Percentiles rank a stretch among this genome's conserved stretches.
These are phyloP conservation scores for Menidia beryllina DNA, from an alignment of 2,113 vertebrate genomes.

Conservation along the genomic window DNA sequence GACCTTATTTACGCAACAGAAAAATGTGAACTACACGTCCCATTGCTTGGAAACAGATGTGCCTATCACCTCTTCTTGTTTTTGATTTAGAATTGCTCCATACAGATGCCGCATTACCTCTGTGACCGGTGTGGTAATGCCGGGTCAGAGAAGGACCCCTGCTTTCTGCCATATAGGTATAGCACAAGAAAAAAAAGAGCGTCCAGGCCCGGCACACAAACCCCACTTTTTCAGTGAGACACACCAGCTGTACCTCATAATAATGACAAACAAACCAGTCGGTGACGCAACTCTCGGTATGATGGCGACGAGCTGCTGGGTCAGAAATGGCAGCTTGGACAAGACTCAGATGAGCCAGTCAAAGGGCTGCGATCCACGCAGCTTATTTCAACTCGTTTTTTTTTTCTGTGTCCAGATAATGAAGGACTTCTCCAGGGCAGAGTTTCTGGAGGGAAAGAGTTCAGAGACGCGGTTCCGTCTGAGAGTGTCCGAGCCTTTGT, in stretches of 20 bases:
- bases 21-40: not conserved
- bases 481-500: not conserved
- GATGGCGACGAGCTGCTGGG: constrained; percentile 14
- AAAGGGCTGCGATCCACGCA: constrained; percentile 20
- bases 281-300: constrained; percentile 32
- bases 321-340: not conserved
- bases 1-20: constrained; percentile 30
- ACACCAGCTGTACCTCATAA: constrained; percentile 37
- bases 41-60: constrained; percentile 38
- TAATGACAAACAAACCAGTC: constrained; percentile 26
- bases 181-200: not conserved
- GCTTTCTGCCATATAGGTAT: constrained; percentile 37
- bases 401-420: constrained; percentile 42
- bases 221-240: constrained; percentile 1
- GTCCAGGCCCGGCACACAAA: constrained; percentile 1
- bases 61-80: constrained; percentile 12
- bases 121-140: constrained; percentile 43
- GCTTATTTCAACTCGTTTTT: constrained; percentile 36
- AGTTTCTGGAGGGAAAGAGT: constrained; percentile 53
- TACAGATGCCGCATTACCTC: constrained; percentile 31
- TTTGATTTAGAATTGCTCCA: constrained; percentile 10
- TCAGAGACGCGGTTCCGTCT: constrained; percentile 6
- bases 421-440: constrained; percentile 40
- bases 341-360: constrained; percentile 25
- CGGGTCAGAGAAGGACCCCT: constrained; percentile 31